Evolutionary conservation across 1,140 invertebrate species (phyloP).

Genomic region (Maconellicoccus hirsutus): DNA sequence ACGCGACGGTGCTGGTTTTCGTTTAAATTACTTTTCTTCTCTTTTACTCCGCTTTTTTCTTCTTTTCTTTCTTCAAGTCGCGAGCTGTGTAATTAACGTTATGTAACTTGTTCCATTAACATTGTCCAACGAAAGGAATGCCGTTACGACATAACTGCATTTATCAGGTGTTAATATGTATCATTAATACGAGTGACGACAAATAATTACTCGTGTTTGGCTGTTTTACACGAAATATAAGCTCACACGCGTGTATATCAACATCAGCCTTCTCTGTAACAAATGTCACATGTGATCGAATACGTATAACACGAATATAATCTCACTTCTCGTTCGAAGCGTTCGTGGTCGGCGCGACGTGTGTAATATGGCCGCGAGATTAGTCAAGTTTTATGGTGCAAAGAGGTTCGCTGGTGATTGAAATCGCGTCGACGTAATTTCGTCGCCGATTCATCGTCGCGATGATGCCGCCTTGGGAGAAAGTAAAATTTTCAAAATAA

Average conservation of each 20-base stretch:
- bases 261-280: not conserved
- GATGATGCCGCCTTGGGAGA: no score
- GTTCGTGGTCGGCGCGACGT: no score
- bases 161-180: not conserved
- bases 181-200: not conserved
- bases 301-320: not conserved
- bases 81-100: not conserved
- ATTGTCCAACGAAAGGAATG: not conserved
- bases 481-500: no score
- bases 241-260: not conserved
- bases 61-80: not conserved
- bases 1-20: not conserved
- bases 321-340: no score
- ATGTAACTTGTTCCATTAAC: not conserved
- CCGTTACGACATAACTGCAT: conserved; percentile 3
- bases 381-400: no score
- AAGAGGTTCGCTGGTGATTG: no score
- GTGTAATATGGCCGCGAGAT: no score
- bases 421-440: no score
- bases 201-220: not conserved
- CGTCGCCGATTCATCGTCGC: no score
- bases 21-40: not conserved
- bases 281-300: not conserved
- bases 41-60: not conserved
- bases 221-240: not conserved